These are phyloP conservation scores for Rhodeus uyekii DNA, from an alignment of 2,797 vertebrate genomes.

Conservation along the genomic window DNA sequence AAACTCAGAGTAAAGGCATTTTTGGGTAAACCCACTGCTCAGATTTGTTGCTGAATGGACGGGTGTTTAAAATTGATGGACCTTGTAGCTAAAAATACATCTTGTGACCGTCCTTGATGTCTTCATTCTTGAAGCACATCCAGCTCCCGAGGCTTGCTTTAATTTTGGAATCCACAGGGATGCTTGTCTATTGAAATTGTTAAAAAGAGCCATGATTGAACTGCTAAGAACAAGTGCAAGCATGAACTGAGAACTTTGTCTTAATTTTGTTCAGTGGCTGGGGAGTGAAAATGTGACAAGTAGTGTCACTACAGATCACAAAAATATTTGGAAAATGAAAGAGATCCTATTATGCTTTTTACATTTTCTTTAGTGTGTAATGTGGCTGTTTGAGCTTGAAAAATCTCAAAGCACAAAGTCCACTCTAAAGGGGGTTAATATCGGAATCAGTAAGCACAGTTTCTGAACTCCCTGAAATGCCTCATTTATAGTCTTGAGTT, in stretches of 20 bases:
- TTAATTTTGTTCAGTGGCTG: slow-evolving; percentile 1
- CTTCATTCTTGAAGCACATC: slow-evolving; percentile 16
- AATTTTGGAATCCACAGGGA: slow-evolving; percentile 21
- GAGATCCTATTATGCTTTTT: background rate
- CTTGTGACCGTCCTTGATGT: slow-evolving; percentile 26
- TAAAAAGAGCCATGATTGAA: background rate
- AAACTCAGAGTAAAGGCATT: background rate
- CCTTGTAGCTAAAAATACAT: slow-evolving; percentile 17
- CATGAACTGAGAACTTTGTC: background rate
- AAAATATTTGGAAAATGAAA: background rate
- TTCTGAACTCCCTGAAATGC: background rate
- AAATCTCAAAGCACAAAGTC: background rate
- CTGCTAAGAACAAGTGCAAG: slow-evolving; percentile 3
- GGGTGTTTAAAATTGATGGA: slow-evolving; percentile 27
- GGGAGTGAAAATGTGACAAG: background rate
- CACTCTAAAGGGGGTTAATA: background rate
- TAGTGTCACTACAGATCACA: background rate
- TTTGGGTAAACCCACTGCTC: background rate
- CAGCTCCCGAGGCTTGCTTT: slow-evolving; percentile 18
- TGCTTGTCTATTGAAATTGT: slow-evolving; percentile 5
- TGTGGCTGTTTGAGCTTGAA: background rate
- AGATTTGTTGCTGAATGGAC: background rate
- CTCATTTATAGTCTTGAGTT: background rate
- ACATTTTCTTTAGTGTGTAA: background rate
- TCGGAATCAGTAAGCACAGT: background rate